Evolutionary conservation across 2,113 vertebrate species (phyloP), one percentile per base, ranked within the genome.

Genomic region (Helogale parvula): DNA sequence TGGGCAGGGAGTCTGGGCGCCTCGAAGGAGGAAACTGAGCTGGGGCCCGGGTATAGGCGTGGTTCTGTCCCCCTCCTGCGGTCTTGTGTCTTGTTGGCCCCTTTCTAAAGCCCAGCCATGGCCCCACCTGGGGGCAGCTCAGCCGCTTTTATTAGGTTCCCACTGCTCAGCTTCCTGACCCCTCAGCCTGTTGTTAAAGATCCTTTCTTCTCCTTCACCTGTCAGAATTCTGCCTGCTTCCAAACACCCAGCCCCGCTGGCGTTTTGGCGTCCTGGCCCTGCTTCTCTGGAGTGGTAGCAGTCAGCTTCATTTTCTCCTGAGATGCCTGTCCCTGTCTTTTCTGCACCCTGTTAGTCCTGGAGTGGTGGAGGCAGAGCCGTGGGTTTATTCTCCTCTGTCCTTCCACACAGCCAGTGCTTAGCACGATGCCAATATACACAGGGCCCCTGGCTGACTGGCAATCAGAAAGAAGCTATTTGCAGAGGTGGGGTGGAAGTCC

Each of bases 351-450:
- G 11, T 19, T 33, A 54, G 35, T 45, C 85, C 71, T 60, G 9
- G 14, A 72, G 27, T 7, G 21, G 21, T 29, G 16, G 50, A 31
- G 21, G 52, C 50, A 93, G 54, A 54, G 7, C 31, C 6, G 0
- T n/a, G 47, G 63, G 29, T 10, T 74, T 33, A 3, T 38, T n/a
- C 33, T 47, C 6, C 66, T 76, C 57, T 90, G 69, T 57, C 65
- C 76, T 41, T 79, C 14, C 29, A 17, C 13, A 33, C 52, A 68
- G n/a, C 76, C 65, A 52, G 57, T 15, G 50, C 60, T 45, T 29
- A 47, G 25, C 72, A 5, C 2, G 0, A 17, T 33, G 31, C 41
- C 2, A 0, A 31, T 14, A 25, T 27, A 0, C 17, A 7, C n/a
- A 15, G 25, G 47, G 21, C 69, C 21, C 38, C 19, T 65, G 72